Evolutionary conservation across 1,140 invertebrate species (phyloP).

Genomic region (Dufourea novaeangliae): DNA sequence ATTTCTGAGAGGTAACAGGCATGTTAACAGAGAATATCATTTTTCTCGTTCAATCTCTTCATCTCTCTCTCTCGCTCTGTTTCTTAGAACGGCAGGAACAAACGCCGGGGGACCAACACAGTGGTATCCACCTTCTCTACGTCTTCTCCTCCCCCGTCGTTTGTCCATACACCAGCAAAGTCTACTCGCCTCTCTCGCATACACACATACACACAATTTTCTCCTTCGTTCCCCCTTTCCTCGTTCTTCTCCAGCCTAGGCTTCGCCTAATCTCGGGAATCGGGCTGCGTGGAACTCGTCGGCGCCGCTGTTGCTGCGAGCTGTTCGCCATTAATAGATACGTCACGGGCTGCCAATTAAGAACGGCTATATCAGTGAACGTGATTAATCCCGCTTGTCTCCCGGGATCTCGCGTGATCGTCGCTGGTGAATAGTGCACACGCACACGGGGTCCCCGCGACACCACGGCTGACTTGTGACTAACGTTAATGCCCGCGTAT

Average conservation of each 20-base stretch:
- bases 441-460: too few relatives aligned
- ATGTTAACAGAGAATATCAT: conserved; percentile 69
- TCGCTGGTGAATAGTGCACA: conserved; percentile 48
- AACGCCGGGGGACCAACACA: not conserved
- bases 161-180: not conserved
- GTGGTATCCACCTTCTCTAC: not conserved
- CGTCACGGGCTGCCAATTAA: conserved; percentile 72
- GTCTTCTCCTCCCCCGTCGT: not conserved
- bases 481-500: not conserved
- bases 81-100: conserved; percentile 1
- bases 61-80: conserved; percentile 47
- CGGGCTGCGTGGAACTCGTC: conserved; percentile 17
- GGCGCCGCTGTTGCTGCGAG: not conserved
- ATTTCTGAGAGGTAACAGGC: conserved; percentile 69
- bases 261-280: conserved; percentile 70
- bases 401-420: conserved; percentile 52
- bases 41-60: conserved; percentile 66
- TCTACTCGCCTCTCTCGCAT: not conserved
- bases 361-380: conserved; percentile 50
- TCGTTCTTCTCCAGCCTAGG: conserved; percentile 12
- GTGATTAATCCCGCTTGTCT: conserved; percentile 68
- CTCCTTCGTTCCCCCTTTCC: conserved; percentile 8
- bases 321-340: conserved; percentile 72
- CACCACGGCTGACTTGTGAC: not conserved
- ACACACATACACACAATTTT: not conserved